Base-by-base conservation (phyloP, 1,140 invertebrate genomes). In the Conopomorpha cramerella region DNA sequence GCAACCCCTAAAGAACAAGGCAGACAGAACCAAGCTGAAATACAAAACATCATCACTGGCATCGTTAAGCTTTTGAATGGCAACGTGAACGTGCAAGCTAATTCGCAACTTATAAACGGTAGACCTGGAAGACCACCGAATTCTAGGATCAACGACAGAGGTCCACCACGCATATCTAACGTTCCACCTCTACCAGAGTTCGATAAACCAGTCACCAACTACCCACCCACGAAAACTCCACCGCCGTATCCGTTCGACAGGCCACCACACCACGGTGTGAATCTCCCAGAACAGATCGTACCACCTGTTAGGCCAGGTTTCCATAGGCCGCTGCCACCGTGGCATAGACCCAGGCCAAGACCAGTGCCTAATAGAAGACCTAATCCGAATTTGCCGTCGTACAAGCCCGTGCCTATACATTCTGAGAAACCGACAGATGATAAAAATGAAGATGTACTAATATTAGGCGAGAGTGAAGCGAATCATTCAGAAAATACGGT, bases 21-120 rank as follows among this genome's bases (percentile, higher is more conserved):
- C 41, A 49, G 76, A 25, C 83, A 86, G 49, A 83, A 86, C 2
- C 86, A 85, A 60, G 88, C 89, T 12, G 91, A 93, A 61, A 92
- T 94, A 35, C 90, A 94, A 64, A 92, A 94, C 53, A 93, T 95
- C 8, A 91, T 95, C 32, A 92, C 91, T 4, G 92, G 91, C 8
- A 90, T 95, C 23, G 91, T 95, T 0, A 93, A 94, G 61, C 64
- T 95, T 1, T 68, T 95, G 1, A 93, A 94, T 49, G 92, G 92
- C 1, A 93, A 94, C 48, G 90, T 92, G 0, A 91, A 92, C 48
- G 87, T 89, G 0, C 86, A 88, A 47, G 84, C 85, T 0, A 89
- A 89, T 49, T 84, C 83, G 0, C 81, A 82, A 31, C 56, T 80
- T 14, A 42, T 68, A n/a, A 77, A 79, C 25, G 60, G 77, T 3